Evolutionary conservation across 2,888 invertebrate genomes (phyloP), one percentile per base, ranked within the genome.

Genomic region (Agriopis aurantiaria): DNA sequence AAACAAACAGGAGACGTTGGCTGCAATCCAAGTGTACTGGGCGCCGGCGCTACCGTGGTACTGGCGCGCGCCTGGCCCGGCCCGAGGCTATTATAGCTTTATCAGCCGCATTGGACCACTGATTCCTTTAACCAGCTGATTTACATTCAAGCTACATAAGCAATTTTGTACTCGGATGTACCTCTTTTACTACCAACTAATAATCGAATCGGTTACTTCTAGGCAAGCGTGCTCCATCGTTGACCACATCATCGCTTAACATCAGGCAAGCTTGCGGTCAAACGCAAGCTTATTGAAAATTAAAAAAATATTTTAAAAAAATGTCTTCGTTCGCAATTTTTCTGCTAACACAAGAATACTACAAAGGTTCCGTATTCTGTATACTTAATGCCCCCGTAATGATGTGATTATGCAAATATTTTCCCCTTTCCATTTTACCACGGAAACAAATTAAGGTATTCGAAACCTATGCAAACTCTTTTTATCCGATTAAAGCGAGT

Each of bases 1-100:
- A 93, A 92, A 93, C 93, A 93, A 92, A 91, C 87, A 86, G 84
- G 85, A 81, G 83, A 82, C 79, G 82, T 86, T 94, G 93, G 93
- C 91, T 55, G 57, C 63, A 73, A 65, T 88, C 93, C 93, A 94
- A 92, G 83, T 88, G 86, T 88, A 87, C 85, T 88, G 86, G 82
- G 86, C 89, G 89, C 89, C 90, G 91, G 91, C 91, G 90, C 90
- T 86, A 86, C 81, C 83, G 82, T 80, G 80, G 79, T 81, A 80
- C 52, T 49, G 66, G 76, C 78, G 76, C 79, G 80, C 78, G 79
- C 82, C 80, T 81, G 80, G 78, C 78, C 53, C 62, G 17, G 12
- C 46, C 33, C 56, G 56, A 87, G 88, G 85, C 84, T 80, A 78
- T 81, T 84, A 86, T 86, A 85, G 84, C 86, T 85, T 80, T 87